Evolutionary conservation across 1,140 invertebrate species (phyloP).

Genomic region (Mylabris phalerata): DNA sequence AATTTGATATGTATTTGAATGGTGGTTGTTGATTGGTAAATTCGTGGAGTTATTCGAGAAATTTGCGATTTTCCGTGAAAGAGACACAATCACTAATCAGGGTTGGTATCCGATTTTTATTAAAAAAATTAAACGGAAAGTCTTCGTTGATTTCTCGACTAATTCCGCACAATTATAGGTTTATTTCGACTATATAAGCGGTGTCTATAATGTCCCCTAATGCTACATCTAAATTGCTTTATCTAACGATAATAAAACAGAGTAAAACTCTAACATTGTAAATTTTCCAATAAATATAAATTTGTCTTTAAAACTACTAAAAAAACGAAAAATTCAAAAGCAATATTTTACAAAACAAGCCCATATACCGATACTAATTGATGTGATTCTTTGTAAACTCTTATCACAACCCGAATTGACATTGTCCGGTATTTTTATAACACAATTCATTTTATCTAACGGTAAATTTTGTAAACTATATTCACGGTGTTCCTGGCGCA

Average conservation of each 20-base stretch:
- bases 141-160: too few species aligned
- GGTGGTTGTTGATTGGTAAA: not conserved
- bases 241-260: too few species aligned
- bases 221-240: too few species aligned
- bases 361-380: slow-evolving; percentile 14
- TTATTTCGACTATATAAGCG: too few species aligned
- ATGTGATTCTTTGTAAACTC: not conserved
- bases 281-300: not conserved
- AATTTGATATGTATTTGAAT: slow-evolving; percentile 29
- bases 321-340: not conserved
- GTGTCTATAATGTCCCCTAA: too few species aligned
- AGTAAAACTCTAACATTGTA: not conserved
- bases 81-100: slow-evolving; percentile 35
- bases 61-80: slow-evolving; percentile 15
- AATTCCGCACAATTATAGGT: too few species aligned
- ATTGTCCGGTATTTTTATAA: slow-evolving; percentile 50
- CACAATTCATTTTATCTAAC: slow-evolving; percentile 71
- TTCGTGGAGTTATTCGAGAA: not conserved
- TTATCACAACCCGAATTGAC: not conserved
- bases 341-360: slow-evolving; percentile 16
- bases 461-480: slow-evolving; percentile 75
- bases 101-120: too few species aligned
- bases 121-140: too few species aligned
- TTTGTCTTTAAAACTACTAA: not conserved
- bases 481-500: slow-evolving; percentile 67